Evolutionary conservation across 2,888 invertebrate genomes (phyloP), one percentile per base, ranked within the genome.

Genomic region (Tenthredo amoena): DNA sequence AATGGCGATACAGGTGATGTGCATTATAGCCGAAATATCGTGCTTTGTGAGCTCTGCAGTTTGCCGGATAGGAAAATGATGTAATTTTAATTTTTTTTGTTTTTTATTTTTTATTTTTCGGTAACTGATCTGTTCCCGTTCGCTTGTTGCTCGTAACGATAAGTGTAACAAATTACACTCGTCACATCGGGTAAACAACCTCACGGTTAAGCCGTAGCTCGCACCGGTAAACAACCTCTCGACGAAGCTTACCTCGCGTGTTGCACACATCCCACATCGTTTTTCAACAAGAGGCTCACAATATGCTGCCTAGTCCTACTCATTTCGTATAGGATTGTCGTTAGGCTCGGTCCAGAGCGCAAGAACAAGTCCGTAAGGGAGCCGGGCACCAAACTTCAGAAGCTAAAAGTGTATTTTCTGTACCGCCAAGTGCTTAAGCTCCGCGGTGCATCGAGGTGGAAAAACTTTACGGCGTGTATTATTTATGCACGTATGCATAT

Each of bases 141-240:
- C 34, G 31, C 68, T 68, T 68, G 68, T 68, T 68, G 26, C 68
- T 68, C 40, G 74, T 43, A 31, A 77, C 50, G 55, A 55, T 77
- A 55, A 77, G 77, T 77, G 77, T 55, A 77, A 77, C 77, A 77
- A 55, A 77, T 77, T 77, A 26, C 77, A 34, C 40, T 55, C 77
- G 77, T 77, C 50, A 77, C 77, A 77, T 77, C 77, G 77, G 77
- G 47, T 77, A 77, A 77, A 77, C 77, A 77, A 77, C 77, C 77
- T 77, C 77, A 50, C 50, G 31, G 34, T 34, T 43, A 55, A 77
- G 50, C 55, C 50, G 10, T 47, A 21, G 34, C 77, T 21, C 77
- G 50, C 77, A 47, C 55, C 77, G 77, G 77, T 77, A 77, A 77
- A 77, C 77, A 77, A 77, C 77, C 77, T 77, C 77, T 77, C 31